Evolutionary conservation across 2,888 invertebrate genomes (phyloP), one percentile per base, ranked within the genome.

Genomic region (Torymus auratus): DNA sequence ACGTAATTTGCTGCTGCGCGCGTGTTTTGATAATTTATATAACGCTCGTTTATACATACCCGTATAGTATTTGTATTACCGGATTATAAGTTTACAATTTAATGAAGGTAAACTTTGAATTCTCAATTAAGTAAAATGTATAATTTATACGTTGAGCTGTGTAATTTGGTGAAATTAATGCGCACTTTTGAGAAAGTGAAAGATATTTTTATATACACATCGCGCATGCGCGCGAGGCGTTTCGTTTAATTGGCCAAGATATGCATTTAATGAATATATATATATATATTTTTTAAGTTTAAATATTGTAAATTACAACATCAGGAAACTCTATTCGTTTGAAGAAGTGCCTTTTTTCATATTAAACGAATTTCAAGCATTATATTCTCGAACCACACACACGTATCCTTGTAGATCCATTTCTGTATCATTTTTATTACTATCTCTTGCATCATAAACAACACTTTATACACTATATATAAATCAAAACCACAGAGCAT

Each of bases 61-160:
- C 41, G 41, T 7, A 28, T 28, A 10, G 70, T 17, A 13, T 58
- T 60, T 60, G 50, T 41, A 70, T 60, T 70, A n/a, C 13, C 13
- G 17, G 15, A 58, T 58, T 70, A 50, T 60, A 50, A 41, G 2
- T 14, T 70, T 60, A 69, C 28, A 50, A 50, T 69, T 68, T 60
- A 58, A 60, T 50, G 70, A 60, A 60, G 14, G 41, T 4, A 58
- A 60, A 62, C 41, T 41, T 15, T 70, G 58, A 70, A 70, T 70
- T 70, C 41, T 17, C n/a, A 70, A 70, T 70, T 41, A 15, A 58
- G 56, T 28, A 41, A 12, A n/a, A n/a, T n/a, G n/a, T 58, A 15
- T 58, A 56, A 70, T 70, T 70, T 28, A 69, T 56, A 55, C 41
- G 7, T 41, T 41, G 23, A 56, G 10, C 28, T 41, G 12, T 23